Conservation (phyloP, 92 coral and sea anemone species). For the Bergia sp. region DNA sequence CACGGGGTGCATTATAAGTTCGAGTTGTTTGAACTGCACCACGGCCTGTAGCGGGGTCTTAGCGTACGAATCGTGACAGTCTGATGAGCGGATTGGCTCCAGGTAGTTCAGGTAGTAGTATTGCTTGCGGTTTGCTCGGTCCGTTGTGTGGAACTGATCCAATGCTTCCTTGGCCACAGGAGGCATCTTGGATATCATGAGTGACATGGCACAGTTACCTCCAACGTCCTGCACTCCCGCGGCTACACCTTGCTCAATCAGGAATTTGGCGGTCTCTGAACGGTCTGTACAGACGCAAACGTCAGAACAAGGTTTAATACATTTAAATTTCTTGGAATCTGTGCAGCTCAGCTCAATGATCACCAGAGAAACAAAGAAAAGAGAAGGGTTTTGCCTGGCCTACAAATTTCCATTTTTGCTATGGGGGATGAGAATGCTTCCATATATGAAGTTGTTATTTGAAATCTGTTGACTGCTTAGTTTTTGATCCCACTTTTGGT, state of each 20-base stretch:
- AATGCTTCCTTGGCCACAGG: slow-evolving; percentile 97
- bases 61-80: slow-evolving; percentile 53
- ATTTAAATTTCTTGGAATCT: no score
- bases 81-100: slow-evolving; percentile 67
- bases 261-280: slow-evolving; percentile 92
- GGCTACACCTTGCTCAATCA: slow-evolving; percentile 75
- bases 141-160: slow-evolving; percentile 96
- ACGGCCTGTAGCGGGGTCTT: slow-evolving; percentile 87
- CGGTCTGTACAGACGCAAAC: slow-evolving; percentile 70
- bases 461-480: no score
- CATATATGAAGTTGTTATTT: no score
- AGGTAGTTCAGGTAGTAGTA: slow-evolving; percentile 89
- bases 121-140: slow-evolving; percentile 93
- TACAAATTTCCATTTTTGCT: no score
- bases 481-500: no score
- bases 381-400: no score
- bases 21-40: slow-evolving; percentile 90
- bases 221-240: slow-evolving; percentile 87
- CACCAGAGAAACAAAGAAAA: no score
- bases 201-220: slow-evolving; percentile 83
- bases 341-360: no score
- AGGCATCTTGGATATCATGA: slow-evolving; percentile 99
- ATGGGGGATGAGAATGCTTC: no score
- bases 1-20: slow-evolving; percentile 97
- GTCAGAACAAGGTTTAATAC: not conserved